Base-by-base conservation (phyloP, 1,140 invertebrate genomes). In the Euschistus heros region DNA sequence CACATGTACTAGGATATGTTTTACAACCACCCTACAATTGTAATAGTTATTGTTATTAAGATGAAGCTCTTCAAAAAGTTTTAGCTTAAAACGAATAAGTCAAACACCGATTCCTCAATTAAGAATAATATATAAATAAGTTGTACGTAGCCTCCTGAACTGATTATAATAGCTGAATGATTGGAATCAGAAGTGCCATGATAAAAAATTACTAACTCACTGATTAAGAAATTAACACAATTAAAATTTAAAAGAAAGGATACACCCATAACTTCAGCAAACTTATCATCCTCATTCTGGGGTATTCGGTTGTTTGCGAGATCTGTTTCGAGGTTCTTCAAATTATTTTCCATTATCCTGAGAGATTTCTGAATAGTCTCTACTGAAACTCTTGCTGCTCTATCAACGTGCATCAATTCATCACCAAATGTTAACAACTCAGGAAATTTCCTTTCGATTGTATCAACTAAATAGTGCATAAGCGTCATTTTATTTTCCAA, bases 401-500 rank as follows among this genome's bases (percentile, higher is more conserved):
- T 81, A 74, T 91, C 87, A 26, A 94, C 81, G 73, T 97, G 93
- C 13, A 85, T 79, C 70, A 97, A 79, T 76, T 98, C 94, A 69
- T 96, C 91, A 10, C 82, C 76, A 72, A 97, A 97, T 59, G 77
- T 86, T 0, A 94, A 73, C 10, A 86, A 80, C 33, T 97, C 92
- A 0, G 91, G 87, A 75, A 93, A 90, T 70, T 95, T 94, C 44
- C 79, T 84, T 76, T 97, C 91, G 67, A 96, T 84, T 1, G 86
- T 87, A 69, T 95, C 86, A 0, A 89, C 92, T 46, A 99, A 76
- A 73, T 93, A 97, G 75, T 98, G 95, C 54, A 98, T 79, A 22
- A 99, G 77, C 0, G 94, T 98, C 63, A 86, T 85, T 71, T 92
- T 91, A 72, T 97, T 96, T 71, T 98, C 91, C 13, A 87, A 77